Percentiles rank a stretch among this genome's conserved stretches.
These are phyloP conservation scores for Agrotis clavis DNA, from an alignment of 2,888 invertebrate genomes.

Conservation along the genomic window DNA sequence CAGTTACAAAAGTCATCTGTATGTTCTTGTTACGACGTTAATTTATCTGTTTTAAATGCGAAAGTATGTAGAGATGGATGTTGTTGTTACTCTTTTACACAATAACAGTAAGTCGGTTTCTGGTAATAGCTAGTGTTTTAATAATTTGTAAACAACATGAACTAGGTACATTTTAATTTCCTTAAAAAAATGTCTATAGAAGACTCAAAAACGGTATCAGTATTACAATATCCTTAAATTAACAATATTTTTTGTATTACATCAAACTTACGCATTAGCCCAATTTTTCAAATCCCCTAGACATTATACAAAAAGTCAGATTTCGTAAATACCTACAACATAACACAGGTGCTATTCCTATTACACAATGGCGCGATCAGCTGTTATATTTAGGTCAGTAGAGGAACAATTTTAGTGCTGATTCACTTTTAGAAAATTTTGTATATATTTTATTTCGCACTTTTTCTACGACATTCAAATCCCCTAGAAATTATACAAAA, in stretches of 20 bases:
- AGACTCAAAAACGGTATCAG: neutral
- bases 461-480: conserved; percentile 39
- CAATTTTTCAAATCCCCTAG: neutral
- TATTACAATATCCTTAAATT: neutral
- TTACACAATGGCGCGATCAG: conserved; percentile 47
- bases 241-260: neutral
- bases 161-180: conserved; percentile 1
- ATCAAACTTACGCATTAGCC: neutral
- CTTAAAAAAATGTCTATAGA: neutral
- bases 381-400: conserved; percentile 74
- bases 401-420: conserved; percentile 51
- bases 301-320: neutral
- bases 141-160: neutral
- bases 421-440: conserved; percentile 52
- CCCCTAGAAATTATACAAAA: no score
- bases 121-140: neutral
- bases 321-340: conserved; percentile 19
- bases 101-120: no score
- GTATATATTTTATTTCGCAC: conserved; percentile 36
- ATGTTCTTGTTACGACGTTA: neutral
- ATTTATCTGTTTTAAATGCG: no score
- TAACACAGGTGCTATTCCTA: conserved; percentile 48
- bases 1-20: neutral
- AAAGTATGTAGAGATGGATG: no score
- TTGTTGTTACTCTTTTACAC: no score